Evolutionary conservation across 2,888 invertebrate genomes (phyloP).

Genomic region (Nephrotoma appendiculata): DNA sequence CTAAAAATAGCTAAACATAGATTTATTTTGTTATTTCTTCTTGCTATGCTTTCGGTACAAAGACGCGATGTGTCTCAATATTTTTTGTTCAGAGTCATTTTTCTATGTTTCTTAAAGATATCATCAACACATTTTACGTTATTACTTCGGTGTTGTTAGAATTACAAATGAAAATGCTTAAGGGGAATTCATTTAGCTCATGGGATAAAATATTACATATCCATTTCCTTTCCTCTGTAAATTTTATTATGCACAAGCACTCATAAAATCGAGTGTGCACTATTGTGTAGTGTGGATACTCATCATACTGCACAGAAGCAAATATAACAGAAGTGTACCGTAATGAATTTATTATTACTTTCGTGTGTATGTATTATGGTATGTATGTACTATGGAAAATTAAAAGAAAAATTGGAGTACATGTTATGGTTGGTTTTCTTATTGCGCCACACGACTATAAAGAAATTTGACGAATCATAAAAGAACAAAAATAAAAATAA

Average conservation of each 20-base stretch:
- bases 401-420: neutral
- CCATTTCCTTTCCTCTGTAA: neutral
- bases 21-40: neutral
- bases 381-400: neutral
- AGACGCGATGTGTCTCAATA: neutral
- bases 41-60: neutral
- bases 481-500: neutral
- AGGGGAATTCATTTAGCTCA: neutral
- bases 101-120: neutral
- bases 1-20: neutral
- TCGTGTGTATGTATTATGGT: neutral
- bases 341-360: neutral
- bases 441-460: neutral
- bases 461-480: neutral
- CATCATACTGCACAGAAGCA: neutral
- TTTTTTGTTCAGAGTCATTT: neutral
- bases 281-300: neutral
- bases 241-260: neutral
- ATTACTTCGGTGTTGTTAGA: neutral
- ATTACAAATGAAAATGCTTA: neutral
- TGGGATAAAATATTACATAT: neutral
- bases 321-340: neutral
- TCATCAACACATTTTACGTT: neutral
- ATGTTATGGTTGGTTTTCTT: neutral
- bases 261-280: neutral